Evolutionary conservation across 2,797 vertebrate genomes (phyloP).

Genomic region (Mormyrops boulengeri): DNA sequence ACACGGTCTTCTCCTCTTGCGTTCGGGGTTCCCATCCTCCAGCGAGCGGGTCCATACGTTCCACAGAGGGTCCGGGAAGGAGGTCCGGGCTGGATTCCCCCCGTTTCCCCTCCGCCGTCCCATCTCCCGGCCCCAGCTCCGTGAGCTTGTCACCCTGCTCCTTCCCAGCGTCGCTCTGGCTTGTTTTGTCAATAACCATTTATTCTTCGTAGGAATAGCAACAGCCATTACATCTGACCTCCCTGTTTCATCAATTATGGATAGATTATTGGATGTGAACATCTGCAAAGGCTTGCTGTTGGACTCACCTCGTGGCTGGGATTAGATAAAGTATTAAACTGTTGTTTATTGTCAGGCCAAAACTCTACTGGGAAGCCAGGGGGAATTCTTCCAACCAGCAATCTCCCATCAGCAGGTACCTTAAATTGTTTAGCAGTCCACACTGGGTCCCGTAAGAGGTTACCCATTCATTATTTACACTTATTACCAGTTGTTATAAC

Average conservation of each 20-base stretch:
- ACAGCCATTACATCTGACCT: slow-evolving; percentile 99
- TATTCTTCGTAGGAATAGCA: slow-evolving; percentile 94
- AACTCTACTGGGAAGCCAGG: slow-evolving; percentile 80
- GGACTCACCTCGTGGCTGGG: slow-evolving; percentile 93
- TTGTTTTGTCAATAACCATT: slow-evolving; percentile 99
- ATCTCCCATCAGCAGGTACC: slow-evolving; percentile 78
- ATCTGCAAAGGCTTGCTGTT: slow-evolving; percentile 92
- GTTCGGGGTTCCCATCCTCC: background rate
- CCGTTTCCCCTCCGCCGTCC: slow-evolving; percentile 46
- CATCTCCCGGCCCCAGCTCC: slow-evolving; percentile 42
- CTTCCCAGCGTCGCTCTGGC: slow-evolving; percentile 74
- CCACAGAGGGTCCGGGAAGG: background rate
- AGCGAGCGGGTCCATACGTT: background rate
- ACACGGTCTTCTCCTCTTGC: slow-evolving; percentile 37
- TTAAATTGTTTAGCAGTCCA: slow-evolving; percentile 73
- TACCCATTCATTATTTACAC: slow-evolving; percentile 88
- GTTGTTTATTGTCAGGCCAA: slow-evolving; percentile 98
- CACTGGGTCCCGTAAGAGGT: slow-evolving; percentile 67
- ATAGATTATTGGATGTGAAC: slow-evolving; percentile 99
- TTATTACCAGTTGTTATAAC: slow-evolving; percentile 84
- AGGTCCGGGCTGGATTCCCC: background rate
- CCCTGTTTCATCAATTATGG: slow-evolving; percentile 99
- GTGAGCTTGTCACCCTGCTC: slow-evolving; percentile 67
- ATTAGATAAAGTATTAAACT: slow-evolving; percentile 99
- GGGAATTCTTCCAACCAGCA: slow-evolving; percentile 71